These are phyloP conservation scores for Myxocyprinus asiaticus DNA, from an alignment of 2,113 vertebrate genomes.

Conservation along the genomic window DNA sequence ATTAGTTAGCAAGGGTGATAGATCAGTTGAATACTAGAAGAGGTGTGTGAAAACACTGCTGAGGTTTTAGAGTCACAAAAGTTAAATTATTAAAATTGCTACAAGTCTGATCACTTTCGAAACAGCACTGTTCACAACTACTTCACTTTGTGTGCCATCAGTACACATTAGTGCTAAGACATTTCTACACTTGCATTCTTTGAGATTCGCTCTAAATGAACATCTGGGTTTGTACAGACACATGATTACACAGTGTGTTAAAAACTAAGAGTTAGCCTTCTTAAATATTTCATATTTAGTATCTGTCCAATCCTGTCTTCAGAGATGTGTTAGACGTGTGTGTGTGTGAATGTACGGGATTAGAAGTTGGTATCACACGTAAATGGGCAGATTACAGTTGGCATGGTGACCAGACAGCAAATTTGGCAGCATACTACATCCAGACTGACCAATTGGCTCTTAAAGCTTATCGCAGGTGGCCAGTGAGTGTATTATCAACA, in stretches of 20 bases:
- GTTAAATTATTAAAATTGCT: too few relatives aligned
- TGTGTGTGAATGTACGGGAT: neutral
- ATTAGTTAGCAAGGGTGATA: neutral
- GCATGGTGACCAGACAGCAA: constrained; percentile 18
- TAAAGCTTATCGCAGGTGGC: constrained; percentile 8
- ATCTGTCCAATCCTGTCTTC: too few relatives aligned
- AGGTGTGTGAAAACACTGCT: too few relatives aligned
- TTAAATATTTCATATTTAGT: too few relatives aligned
- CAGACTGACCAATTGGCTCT: constrained; percentile 10
- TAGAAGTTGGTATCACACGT: neutral
- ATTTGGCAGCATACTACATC: neutral
- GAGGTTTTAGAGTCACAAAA: too few relatives aligned
- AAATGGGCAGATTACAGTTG: constrained; percentile 18
- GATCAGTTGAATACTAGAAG: neutral
- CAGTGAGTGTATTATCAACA: constrained; percentile 3
- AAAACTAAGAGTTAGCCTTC: too few relatives aligned
- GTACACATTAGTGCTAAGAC: too few relatives aligned
- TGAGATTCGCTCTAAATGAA: neutral
- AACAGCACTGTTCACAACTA: neutral
- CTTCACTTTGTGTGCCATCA: neutral
- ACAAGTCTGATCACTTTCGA: neutral
- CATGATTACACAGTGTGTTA: too few relatives aligned
- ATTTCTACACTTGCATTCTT: too few relatives aligned
- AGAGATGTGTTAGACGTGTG: too few relatives aligned
- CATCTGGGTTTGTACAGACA: neutral